phyloP scores from a whole-genome alignment of 2,888 invertebrate genomes.

The Harpagoxenus sublaevis region DNA sequence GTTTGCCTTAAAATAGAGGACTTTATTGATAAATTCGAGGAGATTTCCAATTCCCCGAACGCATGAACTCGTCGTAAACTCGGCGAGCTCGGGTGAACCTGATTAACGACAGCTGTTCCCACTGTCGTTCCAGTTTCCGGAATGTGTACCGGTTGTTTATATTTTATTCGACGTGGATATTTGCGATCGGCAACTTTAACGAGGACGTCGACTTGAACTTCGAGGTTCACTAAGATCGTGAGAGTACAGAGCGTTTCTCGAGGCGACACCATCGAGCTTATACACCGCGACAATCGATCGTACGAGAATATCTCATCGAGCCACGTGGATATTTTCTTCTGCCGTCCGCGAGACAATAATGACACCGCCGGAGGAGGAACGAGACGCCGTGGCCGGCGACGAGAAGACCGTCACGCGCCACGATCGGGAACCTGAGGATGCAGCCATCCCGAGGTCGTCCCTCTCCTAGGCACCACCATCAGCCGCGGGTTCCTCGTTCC shows the following conservation, averaged over 20 bases:
- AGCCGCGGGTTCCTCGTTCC: neutral
- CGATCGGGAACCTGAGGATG: neutral
- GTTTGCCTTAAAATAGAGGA: constrained; percentile 65
- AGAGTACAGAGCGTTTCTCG: constrained; percentile 27
- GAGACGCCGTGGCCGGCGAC: neutral
- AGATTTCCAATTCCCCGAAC: constrained; percentile 11
- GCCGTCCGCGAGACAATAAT: constrained; percentile 62
- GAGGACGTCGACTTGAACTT: constrained; percentile 19
- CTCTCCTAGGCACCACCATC: neutral
- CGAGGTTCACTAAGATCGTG: constrained; percentile 2
- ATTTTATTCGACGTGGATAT: constrained; percentile 6
- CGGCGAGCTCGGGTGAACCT: neutral
- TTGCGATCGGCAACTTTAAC: neutral
- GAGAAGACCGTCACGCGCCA: neutral
- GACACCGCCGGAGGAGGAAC: constrained; percentile 33
- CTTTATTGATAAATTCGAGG: constrained; percentile 12
- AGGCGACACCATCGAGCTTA: constrained; percentile 43
- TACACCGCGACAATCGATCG: constrained; percentile 47
- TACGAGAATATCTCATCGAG: constrained; percentile 23
- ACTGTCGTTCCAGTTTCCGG: neutral
- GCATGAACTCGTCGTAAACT: neutral
- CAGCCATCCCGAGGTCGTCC: constrained; percentile 3
- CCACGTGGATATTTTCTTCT: constrained; percentile 43
- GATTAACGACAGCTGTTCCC: neutral
- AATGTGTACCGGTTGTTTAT: neutral